These are phyloP conservation scores for Brachypodius melanocephalos DNA, from an alignment of 2,113 vertebrate species.

Conservation along the genomic window DNA sequence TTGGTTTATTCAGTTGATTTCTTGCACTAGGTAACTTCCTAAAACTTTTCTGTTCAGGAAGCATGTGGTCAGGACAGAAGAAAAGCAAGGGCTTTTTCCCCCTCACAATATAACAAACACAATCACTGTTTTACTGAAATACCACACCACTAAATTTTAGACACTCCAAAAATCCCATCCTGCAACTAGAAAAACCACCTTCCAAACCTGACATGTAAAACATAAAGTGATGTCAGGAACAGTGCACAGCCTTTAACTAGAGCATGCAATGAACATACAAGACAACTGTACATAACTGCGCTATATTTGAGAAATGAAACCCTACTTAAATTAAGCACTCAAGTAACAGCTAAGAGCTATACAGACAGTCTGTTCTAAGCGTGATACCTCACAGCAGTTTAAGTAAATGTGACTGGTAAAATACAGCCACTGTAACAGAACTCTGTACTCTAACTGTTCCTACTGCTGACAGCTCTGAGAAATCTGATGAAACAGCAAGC, in stretches of 20 bases:
- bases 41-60: not conserved
- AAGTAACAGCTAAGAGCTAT: not conserved
- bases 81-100: fast-evolving
- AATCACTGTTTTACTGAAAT: not conserved
- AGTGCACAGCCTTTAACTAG: not conserved
- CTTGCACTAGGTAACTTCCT: not conserved
- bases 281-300: fast-evolving
- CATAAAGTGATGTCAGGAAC: fast-evolving
- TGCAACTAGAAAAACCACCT: not conserved
- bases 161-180: not conserved
- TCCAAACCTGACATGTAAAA: not conserved
- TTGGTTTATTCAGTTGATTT: not conserved
- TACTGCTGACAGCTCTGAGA: not conserved
- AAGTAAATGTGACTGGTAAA: not conserved
- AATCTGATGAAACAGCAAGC: not conserved
- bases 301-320: not conserved
- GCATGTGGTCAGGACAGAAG: not conserved
- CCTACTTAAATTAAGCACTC: not conserved
- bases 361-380: not conserved
- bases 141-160: not conserved
- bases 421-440: not conserved
- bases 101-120: not conserved
- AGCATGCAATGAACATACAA: not conserved
- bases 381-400: not conserved
- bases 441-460: not conserved